Conservation (phyloP, 2,113 vertebrate species). For the Nipponia nippon region DNA sequence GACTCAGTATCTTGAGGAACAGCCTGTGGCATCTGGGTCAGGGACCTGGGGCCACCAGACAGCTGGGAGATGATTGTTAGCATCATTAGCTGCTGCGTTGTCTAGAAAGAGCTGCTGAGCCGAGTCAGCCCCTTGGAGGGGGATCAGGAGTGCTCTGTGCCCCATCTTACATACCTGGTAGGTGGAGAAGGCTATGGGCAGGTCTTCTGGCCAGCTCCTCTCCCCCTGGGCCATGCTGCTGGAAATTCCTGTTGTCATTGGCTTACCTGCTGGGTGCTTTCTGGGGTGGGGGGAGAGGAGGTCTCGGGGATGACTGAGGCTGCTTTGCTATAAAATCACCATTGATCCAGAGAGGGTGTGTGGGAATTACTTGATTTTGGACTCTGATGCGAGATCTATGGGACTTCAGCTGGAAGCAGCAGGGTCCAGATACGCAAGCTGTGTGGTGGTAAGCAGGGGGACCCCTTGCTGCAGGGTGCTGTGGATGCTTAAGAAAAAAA, state of each 20-base stretch:
- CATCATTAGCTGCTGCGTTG: not conserved
- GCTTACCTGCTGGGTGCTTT: not conserved
- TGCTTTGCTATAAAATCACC: not conserved
- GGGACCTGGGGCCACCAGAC: not conserved
- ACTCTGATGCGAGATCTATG: not conserved
- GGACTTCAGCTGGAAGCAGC: not conserved
- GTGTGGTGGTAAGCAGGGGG: not conserved
- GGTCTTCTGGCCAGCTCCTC: not conserved
- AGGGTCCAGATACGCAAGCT: not conserved
- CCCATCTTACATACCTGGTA: not conserved
- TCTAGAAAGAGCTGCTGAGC: not conserved
- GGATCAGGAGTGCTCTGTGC: not conserved
- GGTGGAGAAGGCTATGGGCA: not conserved
- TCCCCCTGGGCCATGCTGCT: not conserved
- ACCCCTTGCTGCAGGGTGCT: not conserved
- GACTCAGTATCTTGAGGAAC: not conserved
- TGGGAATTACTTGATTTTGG: not conserved
- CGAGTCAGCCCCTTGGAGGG: not conserved
- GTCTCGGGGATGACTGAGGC: not conserved
- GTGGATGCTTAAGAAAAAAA: not conserved
- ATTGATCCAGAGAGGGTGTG: not conserved
- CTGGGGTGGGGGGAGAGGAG: not conserved
- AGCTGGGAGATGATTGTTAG: not conserved
- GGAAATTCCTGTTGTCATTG: not conserved
- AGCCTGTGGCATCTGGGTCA: not conserved